These are phyloP conservation scores for Symphodus melops DNA, from an alignment of 2,113 vertebrate species.

Conservation along the genomic window DNA sequence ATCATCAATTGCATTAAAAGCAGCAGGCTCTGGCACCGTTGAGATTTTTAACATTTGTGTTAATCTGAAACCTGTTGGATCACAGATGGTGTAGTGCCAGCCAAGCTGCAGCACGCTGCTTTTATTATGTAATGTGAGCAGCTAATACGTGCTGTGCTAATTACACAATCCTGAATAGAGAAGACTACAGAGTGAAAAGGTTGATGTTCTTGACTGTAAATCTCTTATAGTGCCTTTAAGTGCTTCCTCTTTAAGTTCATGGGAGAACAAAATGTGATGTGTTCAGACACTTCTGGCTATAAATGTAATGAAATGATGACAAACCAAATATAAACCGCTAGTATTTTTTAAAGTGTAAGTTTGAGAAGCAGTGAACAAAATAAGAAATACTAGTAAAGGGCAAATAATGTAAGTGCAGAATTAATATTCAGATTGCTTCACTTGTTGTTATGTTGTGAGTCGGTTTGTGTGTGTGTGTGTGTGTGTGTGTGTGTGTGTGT, in stretches of 20 bases:
- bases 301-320: constrained; percentile 9
- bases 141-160: constrained; percentile 29
- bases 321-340: neutral
- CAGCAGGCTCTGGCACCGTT: constrained; percentile 9
- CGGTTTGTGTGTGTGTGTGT: too few relatives aligned
- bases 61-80: constrained; percentile 63
- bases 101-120: constrained; percentile 48
- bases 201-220: neutral
- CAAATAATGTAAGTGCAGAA: neutral
- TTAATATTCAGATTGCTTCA: constrained; percentile 2
- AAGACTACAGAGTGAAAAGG: neutral
- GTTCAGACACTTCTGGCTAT: constrained; percentile 1
- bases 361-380: neutral
- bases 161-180: constrained; percentile 32
- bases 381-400: neutral
- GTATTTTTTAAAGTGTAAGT: neutral
- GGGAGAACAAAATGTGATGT: neutral
- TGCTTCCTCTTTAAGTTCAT: neutral
- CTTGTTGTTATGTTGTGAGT: neutral
- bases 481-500: neutral
- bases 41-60: constrained; percentile 47
- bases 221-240: constrained; percentile 24
- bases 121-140: constrained; percentile 50
- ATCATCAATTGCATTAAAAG: neutral
- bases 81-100: constrained; percentile 60